These are phyloP conservation scores for Noctua comes DNA, from an alignment of 2,888 invertebrate genomes.

Conservation along the genomic window DNA sequence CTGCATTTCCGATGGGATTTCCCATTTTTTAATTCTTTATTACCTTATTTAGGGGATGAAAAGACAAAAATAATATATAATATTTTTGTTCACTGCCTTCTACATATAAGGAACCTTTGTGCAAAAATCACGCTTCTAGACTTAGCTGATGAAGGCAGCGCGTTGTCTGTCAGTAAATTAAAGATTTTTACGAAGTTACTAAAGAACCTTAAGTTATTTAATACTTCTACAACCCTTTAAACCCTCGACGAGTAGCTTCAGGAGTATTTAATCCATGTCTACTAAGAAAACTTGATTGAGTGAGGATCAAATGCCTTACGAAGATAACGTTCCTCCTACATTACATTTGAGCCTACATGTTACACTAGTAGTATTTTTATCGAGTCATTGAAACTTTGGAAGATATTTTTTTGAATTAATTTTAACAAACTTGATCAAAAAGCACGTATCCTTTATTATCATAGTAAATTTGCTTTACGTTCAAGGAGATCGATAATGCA, in stretches of 20 bases:
- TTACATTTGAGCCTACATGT: background rate
- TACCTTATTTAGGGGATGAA: background rate
- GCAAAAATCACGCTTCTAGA: background rate
- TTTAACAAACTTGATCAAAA: background rate
- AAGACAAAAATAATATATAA: too few species aligned
- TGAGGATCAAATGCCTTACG: conserved; percentile 7
- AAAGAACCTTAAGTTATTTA: background rate
- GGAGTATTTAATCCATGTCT: background rate
- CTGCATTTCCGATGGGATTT: background rate
- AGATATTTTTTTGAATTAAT: too few species aligned
- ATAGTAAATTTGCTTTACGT: background rate
- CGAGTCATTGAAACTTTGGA: background rate
- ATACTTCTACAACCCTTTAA: conserved; percentile 8
- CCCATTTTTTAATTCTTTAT: background rate
- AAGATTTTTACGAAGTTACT: background rate
- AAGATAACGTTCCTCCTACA: background rate
- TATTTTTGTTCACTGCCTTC: background rate
- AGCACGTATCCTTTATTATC: background rate
- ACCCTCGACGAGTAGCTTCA: background rate
- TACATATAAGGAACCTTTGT: background rate
- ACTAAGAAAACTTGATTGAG: conserved; percentile 26
- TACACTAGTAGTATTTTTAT: background rate
- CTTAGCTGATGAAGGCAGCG: background rate
- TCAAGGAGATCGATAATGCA: background rate
- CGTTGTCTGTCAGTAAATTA: background rate